Base-by-base conservation (phyloP, 2,888 invertebrate species). In the Melieria omissa region DNA sequence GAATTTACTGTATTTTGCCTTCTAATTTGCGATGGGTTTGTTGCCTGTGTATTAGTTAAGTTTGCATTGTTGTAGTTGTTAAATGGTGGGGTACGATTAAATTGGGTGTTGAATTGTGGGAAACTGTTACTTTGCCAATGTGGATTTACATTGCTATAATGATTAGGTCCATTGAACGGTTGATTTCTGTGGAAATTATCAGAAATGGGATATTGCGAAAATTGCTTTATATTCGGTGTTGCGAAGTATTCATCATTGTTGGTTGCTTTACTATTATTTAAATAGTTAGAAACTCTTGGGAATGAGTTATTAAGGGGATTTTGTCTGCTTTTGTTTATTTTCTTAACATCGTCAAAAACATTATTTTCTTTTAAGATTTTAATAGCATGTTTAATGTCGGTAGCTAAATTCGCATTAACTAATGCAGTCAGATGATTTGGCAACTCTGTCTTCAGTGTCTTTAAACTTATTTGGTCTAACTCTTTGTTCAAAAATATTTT, bases 321-420 rank as follows among this genome's bases (percentile, higher is more conserved):
- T 60, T 60, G 58, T 29, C 41, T 49, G 12, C 9, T 70, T 57
- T 41, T 55, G 46, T 52, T 68, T 52, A 49, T 47, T 47, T 67
- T 67, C 46, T n/a, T 57, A 54, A 58, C 49, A 63, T 63, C 63
- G 16, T 57, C 57, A 63, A 12, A 63, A 10, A 63, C 62, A 55
- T 69, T 46, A 41, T 61, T 68, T 52, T 61, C 68, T 60, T 47
- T 67, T 52, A 60, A 67, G 41, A 67, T 14, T 67, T 60, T 67
- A 47, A 67, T 58, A 10, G 67, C 60, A 44, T 45, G 47, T 12
- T 58, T 65, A 12, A 45, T 9, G 45, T 45, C 16, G 46, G 12
- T 62, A 12, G 16, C 62, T 10, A 62, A 14, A 45, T 45, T 62
- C 12, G 62, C 62, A 62, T 62, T 62, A 9, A 45, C 14, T 62